A percentile compares a stretch with the other conserved stretches of the same genome.
phyloP scores from a whole-genome alignment of 1,140 invertebrate species.

The Pogonomyrmex californicus region DNA sequence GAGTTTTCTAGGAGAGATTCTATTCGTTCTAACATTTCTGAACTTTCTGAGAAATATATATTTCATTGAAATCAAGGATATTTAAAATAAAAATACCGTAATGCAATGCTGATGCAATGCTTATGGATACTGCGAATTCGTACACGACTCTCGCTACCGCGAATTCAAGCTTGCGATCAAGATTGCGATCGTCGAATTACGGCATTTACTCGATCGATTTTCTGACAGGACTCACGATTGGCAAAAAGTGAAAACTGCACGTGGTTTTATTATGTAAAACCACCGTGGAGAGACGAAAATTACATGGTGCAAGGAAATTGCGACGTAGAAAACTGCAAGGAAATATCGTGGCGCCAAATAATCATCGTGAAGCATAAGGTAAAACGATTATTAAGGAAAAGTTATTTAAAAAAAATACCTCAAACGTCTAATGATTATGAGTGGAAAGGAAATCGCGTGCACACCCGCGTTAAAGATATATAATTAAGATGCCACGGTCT shows the following conservation, averaged over 20 bases:
- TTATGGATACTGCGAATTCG: not conserved
- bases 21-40: constrained; percentile 1
- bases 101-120: constrained; percentile 1
- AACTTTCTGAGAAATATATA: not conserved
- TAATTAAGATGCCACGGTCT: constrained; percentile 54
- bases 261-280: constrained; percentile 37
- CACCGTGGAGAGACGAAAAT: constrained; percentile 46
- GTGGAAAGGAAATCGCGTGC: constrained; percentile 69
- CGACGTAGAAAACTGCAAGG: constrained; percentile 24
- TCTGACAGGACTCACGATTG: not conserved
- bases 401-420: not conserved
- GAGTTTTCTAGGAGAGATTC: constrained; percentile 9
- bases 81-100: not conserved
- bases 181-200: constrained; percentile 21
- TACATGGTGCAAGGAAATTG: constrained; percentile 30
- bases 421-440: not conserved
- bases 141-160: not conserved
- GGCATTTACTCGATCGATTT: not conserved
- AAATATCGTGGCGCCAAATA: constrained; percentile 48
- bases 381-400: not conserved
- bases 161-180: not conserved
- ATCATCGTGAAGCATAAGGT: constrained; percentile 38
- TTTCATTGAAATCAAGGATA: not conserved
- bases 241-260: constrained; percentile 61
- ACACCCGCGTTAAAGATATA: constrained; percentile 33